Evolutionary conservation across 2,797 vertebrate species (phyloP).

Genomic region (Coccyzus lansbergi): DNA sequence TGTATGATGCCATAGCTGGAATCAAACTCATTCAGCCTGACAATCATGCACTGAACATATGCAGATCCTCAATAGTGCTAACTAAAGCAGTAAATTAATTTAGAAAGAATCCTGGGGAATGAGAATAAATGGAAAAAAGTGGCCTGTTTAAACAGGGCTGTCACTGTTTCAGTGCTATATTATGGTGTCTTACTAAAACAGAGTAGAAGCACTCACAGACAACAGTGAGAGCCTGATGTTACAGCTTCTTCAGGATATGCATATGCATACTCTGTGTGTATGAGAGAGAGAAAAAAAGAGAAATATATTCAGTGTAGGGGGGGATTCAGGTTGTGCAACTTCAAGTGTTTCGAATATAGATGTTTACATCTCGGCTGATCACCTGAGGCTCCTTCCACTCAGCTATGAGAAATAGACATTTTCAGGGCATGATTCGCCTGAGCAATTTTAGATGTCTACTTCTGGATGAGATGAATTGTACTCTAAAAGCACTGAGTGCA

Average conservation of each 20-base stretch:
- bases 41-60: background rate
- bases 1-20: background rate
- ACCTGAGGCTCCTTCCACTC: constrained; percentile 33
- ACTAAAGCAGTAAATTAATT: background rate
- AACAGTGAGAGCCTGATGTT: background rate
- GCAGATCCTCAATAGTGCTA: background rate
- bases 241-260: background rate
- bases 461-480: constrained; percentile 22
- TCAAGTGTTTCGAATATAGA: constrained; percentile 27
- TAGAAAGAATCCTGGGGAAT: background rate
- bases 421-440: background rate
- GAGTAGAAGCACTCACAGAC: background rate
- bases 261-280: background rate
- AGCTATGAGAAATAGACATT: constrained; percentile 34
- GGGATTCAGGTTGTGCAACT: constrained; percentile 9
- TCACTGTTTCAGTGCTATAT: background rate
- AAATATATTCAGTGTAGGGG: background rate
- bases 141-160: background rate
- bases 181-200: background rate
- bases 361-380: constrained; percentile 50
- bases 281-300: background rate
- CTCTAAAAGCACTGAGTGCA: background rate
- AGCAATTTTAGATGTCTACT: constrained; percentile 30
- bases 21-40: background rate
- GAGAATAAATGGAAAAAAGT: background rate